Evolutionary conservation across 2,797 vertebrate species (phyloP).

Genomic region (Steatocranus sp.): DNA sequence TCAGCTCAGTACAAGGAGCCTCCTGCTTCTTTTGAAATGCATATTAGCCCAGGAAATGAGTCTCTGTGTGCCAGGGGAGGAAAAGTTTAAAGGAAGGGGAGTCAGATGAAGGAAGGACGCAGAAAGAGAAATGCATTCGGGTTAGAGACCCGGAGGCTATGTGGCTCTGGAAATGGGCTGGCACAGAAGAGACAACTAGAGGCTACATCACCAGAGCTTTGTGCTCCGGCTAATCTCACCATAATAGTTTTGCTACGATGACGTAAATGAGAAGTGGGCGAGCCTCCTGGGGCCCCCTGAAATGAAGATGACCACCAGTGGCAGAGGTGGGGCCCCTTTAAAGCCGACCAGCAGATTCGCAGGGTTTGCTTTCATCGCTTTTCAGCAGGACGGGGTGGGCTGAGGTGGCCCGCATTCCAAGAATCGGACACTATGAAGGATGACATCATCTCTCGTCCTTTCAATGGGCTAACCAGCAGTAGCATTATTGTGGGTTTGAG

Average conservation of each 20-base stretch:
- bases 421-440: conserved; percentile 34
- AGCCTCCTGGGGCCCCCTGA: conserved; percentile 39
- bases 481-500: conserved; percentile 31
- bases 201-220: conserved; percentile 36
- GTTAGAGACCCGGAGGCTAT: background rate
- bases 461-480: conserved; percentile 36
- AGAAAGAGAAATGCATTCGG: background rate
- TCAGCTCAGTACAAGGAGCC: conserved; percentile 46
- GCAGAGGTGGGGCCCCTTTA: conserved; percentile 58
- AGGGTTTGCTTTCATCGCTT: conserved; percentile 56
- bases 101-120: background rate
- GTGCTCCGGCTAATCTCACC: conserved; percentile 59
- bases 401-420: conserved; percentile 51
- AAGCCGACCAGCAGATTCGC: conserved; percentile 27
- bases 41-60: conserved; percentile 69
- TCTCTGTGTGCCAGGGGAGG: conserved; percentile 41
- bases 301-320: conserved; percentile 58
- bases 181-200: conserved; percentile 7
- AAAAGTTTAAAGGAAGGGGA: conserved; percentile 18
- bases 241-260: conserved; percentile 66
- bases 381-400: conserved; percentile 27
- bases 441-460: conserved; percentile 66
- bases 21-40: conserved; percentile 68
- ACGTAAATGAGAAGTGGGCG: conserved; percentile 51
- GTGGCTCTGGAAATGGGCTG: background rate